Evolutionary conservation across 23 tunicate genomes (phyloP).

Genomic region (Halocynthia aurantium): DNA sequence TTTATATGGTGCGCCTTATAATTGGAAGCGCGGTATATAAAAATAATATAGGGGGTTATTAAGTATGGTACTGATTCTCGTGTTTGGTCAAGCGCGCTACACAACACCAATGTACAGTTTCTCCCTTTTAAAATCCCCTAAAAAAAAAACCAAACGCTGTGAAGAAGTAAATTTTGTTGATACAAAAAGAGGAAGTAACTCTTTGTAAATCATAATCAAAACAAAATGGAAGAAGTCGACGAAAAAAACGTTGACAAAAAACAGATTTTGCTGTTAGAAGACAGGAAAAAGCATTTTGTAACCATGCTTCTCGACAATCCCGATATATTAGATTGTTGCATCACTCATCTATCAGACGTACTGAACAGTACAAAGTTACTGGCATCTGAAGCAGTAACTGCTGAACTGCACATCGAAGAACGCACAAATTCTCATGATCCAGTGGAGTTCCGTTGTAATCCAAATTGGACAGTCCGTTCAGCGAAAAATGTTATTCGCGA

Average conservation of each 20-base stretch:
- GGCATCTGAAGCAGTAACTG: not conserved
- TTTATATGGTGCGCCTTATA: no score
- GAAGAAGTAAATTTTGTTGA: no score
- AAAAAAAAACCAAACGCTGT: no score
- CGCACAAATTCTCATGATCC: conserved; percentile 32
- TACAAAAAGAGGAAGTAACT: not conserved
- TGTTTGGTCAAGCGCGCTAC: no score
- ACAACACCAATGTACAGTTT: no score
- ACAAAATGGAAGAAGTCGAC: not conserved
- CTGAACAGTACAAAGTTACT: not conserved
- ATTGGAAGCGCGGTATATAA: no score
- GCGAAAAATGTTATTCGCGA: conserved; percentile 24
- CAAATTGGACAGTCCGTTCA: conserved; percentile 58
- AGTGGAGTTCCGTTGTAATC: conserved; percentile 31
- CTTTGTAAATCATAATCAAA: not conserved
- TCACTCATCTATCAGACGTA: not conserved
- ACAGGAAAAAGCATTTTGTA: not conserved
- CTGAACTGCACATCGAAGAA: conserved; percentile 44
- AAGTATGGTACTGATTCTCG: no score
- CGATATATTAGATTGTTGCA: not conserved
- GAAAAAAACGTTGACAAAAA: conserved; percentile 4
- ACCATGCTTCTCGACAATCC: not conserved
- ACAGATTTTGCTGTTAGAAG: not conserved
- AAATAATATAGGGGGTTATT: no score
- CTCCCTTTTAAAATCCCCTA: no score